phyloP scores from a whole-genome alignment of 2,113 vertebrate species.

The Antechinus stuartii region DNA sequence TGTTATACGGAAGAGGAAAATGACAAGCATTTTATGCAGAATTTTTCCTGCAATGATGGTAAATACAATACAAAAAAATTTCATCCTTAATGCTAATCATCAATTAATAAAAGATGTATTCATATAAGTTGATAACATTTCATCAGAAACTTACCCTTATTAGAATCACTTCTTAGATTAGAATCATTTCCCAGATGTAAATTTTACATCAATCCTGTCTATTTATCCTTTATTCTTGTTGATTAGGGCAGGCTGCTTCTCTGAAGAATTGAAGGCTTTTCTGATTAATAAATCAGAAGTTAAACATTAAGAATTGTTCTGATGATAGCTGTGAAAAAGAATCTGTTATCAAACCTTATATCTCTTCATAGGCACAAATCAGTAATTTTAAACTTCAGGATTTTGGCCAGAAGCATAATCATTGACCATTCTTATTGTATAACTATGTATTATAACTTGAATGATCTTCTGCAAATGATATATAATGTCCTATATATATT shows the following conservation, averaged over 20 bases:
- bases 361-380: background rate
- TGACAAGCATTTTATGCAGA: constrained; percentile 86
- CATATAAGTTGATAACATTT: background rate
- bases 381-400: background rate
- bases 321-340: background rate
- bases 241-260: background rate
- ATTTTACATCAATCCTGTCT: no score
- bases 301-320: background rate
- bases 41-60: constrained; percentile 90
- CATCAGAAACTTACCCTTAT: background rate
- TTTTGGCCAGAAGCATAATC: background rate
- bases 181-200: no score
- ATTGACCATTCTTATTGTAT: background rate
- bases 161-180: no score
- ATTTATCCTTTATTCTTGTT: background rate
- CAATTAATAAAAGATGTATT: constrained; percentile 35
- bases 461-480: background rate
- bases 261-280: background rate
- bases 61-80: constrained; percentile 67
- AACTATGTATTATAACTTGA: background rate
- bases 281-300: background rate
- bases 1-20: constrained; percentile 83
- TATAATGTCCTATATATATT: background rate
- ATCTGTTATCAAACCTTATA: background rate
- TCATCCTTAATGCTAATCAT: constrained; percentile 59